Evolutionary conservation across 2,113 vertebrate genomes (phyloP), one percentile per base, ranked within the genome.

Genomic region (Pseudopodoces humilis): DNA sequence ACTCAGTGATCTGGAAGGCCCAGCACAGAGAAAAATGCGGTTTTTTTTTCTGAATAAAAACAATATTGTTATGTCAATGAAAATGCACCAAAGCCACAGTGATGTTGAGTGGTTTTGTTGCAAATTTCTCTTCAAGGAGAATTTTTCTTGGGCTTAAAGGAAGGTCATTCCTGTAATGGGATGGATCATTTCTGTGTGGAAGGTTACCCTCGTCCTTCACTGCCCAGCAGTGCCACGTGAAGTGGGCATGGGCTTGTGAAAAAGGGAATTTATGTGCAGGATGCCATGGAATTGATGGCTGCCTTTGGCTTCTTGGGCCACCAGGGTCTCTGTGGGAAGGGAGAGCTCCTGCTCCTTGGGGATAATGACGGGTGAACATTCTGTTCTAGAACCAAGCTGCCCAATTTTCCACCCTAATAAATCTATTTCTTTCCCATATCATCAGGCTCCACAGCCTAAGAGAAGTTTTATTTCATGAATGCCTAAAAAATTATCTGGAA

Each of bases 221-320:
- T 93, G 70, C 69, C 77, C 53, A 44, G 3, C 39, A 55, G 64
- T 63, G 52, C 62, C 27, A 7, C 1, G 24, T 6, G 9, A 31
- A 0, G 2, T 37, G 60, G 27, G 43, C 33, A 17, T 0, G 24
- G 25, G 18, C 19, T 21, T 7, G 27, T 31, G n/a, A 19, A 33
- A 44, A 75, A 39, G 25, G 72, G 58, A 41, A 72, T 83, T 83
- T 37, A 4, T 16, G 46, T 56, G 52, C 47, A 82, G 44, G n/a
- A 25, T 3, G 2, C 9, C 20, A 2, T 15, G 37, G 53, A 52
- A 79, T 72, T 85, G 31, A 15, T 47, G 69, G 65, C 49, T 72
- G 62, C 4, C 4, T 47, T 22, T 56, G 22, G 41, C 1, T 56
- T n/a, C 74, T 85, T 72, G 56, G 52, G 19, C 27, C 35, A 25